Evolutionary conservation across 2,888 invertebrate genomes (phyloP).

Genomic region (Clusia tigrina): DNA sequence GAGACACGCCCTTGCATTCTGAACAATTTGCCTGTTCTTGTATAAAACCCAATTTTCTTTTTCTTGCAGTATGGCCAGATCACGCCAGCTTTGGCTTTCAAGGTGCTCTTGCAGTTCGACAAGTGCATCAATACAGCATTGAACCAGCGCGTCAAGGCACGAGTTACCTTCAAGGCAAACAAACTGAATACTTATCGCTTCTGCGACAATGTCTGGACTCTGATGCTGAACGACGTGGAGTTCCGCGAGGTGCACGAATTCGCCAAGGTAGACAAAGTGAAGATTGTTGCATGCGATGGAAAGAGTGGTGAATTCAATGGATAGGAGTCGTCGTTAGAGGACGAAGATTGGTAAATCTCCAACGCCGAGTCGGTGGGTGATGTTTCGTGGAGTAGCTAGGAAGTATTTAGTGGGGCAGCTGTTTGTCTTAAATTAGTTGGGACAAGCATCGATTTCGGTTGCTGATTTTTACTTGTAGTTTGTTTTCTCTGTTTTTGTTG

Average conservation of each 20-base stretch:
- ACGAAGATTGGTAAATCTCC: too few relatives aligned
- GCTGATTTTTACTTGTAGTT: too few relatives aligned
- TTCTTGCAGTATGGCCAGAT: conserved; percentile 88
- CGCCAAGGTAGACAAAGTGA: conserved; percentile 91
- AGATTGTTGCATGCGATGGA: conserved; percentile 98
- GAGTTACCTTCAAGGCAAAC: conserved; percentile 91
- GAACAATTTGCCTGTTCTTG: too few relatives aligned
- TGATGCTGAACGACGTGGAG: conserved; percentile 97
- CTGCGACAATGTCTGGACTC: conserved; percentile 99
- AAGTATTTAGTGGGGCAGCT: too few relatives aligned
- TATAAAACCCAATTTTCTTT: too few relatives aligned
- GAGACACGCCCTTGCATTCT: too few relatives aligned
- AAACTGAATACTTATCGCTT: conserved; percentile 90
- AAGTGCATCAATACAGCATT: conserved; percentile 95
- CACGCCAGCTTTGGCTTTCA: conserved; percentile 89
- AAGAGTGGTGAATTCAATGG: conserved; percentile 72
- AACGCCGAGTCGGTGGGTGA: too few relatives aligned
- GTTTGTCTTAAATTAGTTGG: too few relatives aligned
- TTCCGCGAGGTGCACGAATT: conserved; percentile 95
- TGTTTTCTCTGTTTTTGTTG: too few relatives aligned
- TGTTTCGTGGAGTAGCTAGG: too few relatives aligned
- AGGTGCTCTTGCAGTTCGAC: conserved; percentile 95
- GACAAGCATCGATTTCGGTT: too few relatives aligned
- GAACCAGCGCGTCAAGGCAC: conserved; percentile 88
- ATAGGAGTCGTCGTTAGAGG: too few relatives aligned